These are phyloP conservation scores for Chloroceryle inda DNA, from an alignment of 2,797 vertebrate species.

Conservation along the genomic window DNA sequence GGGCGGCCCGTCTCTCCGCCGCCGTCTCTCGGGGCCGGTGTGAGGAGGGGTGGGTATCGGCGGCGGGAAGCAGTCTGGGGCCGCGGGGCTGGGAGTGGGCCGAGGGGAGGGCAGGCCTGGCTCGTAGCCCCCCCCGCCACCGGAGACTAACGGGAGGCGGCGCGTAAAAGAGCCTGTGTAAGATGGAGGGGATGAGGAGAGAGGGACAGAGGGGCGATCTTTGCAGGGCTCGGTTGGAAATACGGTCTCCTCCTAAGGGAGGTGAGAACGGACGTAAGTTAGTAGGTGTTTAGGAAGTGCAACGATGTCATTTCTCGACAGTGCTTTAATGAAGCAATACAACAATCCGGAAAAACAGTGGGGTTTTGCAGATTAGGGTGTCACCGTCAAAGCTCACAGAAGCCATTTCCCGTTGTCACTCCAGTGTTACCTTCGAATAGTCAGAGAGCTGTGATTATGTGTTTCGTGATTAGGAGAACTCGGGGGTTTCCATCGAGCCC, in stretches of 20 bases:
- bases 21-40: neutral
- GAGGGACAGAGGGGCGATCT: neutral
- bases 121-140: neutral
- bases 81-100: neutral
- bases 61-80: neutral
- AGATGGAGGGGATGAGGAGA: neutral
- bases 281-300: neutral
- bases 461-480: neutral
- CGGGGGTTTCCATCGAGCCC: neutral
- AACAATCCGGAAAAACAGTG: fast-evolving
- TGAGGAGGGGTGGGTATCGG: neutral
- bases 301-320: neutral
- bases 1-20: neutral
- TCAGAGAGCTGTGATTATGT: neutral
- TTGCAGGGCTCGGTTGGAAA: neutral
- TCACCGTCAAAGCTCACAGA: neutral
- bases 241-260: neutral
- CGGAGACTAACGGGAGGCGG: neutral
- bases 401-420: neutral
- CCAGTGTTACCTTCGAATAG: neutral
- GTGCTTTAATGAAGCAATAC: neutral
- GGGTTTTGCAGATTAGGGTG: neutral
- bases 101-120: neutral
- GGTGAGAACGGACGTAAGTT: neutral
- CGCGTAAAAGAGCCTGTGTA: neutral